These are phyloP conservation scores for Microplitis demolitor DNA, from an alignment of 1,140 invertebrate genomes.

Conservation along the genomic window DNA sequence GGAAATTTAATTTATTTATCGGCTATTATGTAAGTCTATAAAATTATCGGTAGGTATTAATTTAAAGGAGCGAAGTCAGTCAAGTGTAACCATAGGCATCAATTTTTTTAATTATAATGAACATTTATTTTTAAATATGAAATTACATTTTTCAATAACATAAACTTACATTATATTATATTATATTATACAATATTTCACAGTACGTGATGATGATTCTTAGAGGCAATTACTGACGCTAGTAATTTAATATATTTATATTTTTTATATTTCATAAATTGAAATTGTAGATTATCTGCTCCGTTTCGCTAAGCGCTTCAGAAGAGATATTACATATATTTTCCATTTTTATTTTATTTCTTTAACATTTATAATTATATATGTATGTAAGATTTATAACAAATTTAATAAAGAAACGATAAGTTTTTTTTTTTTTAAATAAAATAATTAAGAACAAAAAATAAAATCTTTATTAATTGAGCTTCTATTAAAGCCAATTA, in stretches of 20 bases:
- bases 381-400: not conserved
- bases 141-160: constrained; percentile 56
- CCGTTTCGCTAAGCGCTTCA: constrained; percentile 3
- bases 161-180: constrained; percentile 34
- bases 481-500: not conserved
- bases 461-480: not conserved
- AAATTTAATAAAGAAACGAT: not conserved
- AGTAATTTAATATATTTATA: not conserved
- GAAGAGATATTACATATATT: not conserved
- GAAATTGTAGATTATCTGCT: not conserved
- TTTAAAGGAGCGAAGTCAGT: not conserved
- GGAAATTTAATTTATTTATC: too few species aligned
- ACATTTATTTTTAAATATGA: constrained; percentile 53
- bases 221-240: constrained; percentile 25
- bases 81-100: not conserved
- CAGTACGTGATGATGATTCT: constrained; percentile 36
- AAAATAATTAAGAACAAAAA: too few species aligned
- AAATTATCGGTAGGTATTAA: too few species aligned
- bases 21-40: too few species aligned
- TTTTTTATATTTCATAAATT: not conserved
- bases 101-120: constrained; percentile 40
- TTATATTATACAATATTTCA: constrained; percentile 59
- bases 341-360: not conserved
- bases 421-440: too few species aligned
- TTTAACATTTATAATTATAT: constrained; percentile 5